A percentile compares a stretch with the other conserved stretches of the same genome.
Evolutionary conservation across 2,888 invertebrate genomes (phyloP).

Genomic region (Crepidodera aurea): DNA sequence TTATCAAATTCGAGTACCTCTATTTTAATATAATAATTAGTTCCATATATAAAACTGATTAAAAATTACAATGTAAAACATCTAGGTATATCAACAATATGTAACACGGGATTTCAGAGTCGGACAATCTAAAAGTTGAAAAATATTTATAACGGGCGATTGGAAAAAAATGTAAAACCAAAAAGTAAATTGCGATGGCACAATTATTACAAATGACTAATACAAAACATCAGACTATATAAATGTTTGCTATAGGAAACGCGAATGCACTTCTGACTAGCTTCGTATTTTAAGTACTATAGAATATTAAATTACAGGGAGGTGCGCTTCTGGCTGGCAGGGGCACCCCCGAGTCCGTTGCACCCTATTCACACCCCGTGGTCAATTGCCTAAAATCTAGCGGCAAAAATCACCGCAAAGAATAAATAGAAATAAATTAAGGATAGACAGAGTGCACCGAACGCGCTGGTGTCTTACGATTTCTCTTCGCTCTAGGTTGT

Average conservation of each 20-base stretch:
- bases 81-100: too few species aligned
- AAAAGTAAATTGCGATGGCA: conserved; percentile 53
- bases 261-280: conserved; percentile 63
- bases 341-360: conserved; percentile 46
- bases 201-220: conserved; percentile 52
- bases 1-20: too few species aligned
- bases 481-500: conserved; percentile 64
- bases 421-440: conserved; percentile 47
- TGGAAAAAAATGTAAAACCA: conserved; percentile 27
- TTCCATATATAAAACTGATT: too few species aligned
- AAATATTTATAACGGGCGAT: conserved; percentile 29
- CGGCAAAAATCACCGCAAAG: conserved; percentile 29
- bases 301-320: conserved; percentile 48
- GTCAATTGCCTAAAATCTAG: conserved; percentile 44
- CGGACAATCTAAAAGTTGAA: conserved; percentile 15
- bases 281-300: conserved; percentile 61
- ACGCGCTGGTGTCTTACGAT: conserved; percentile 48
- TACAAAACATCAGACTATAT: conserved; percentile 55
- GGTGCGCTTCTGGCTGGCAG: conserved; percentile 47
- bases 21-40: too few species aligned
- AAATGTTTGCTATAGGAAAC: conserved; percentile 60
- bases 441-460: conserved; percentile 40
- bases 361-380: conserved; percentile 40
- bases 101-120: too few species aligned
- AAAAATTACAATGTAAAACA: too few species aligned